Evolutionary conservation across 2,888 invertebrate species (phyloP).

Genomic region (Aleiodes alternator): DNA sequence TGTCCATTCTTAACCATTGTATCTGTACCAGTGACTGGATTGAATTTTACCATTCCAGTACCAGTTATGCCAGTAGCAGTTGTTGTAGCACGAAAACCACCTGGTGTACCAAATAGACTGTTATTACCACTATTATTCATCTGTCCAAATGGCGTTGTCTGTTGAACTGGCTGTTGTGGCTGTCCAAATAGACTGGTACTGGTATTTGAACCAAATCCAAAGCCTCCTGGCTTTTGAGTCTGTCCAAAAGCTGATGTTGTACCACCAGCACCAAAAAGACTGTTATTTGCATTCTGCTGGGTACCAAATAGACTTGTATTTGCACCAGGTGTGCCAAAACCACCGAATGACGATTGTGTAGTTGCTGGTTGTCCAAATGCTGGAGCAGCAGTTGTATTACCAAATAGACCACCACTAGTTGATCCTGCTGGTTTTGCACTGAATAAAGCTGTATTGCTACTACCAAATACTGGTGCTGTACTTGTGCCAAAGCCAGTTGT

Average conservation of each 20-base stretch:
- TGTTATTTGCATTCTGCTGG: conserved; percentile 78
- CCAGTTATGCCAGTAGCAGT: conserved; percentile 78
- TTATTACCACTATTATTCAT: conserved; percentile 76
- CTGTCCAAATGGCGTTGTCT: conserved; percentile 76
- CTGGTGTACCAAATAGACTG: conserved; percentile 73
- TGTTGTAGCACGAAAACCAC: conserved; percentile 67
- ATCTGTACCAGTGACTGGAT: conserved; percentile 91
- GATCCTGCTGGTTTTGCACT: conserved; percentile 76
- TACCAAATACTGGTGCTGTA: conserved; percentile 83
- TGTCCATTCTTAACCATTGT: conserved; percentile 93
- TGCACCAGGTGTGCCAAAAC: conserved; percentile 72
- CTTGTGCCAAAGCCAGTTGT: conserved; percentile 80
- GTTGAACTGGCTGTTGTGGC: conserved; percentile 71
- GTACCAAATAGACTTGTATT: conserved; percentile 73
- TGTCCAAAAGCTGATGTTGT: conserved; percentile 82
- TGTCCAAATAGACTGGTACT: conserved; percentile 82
- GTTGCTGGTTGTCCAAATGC: conserved; percentile 82
- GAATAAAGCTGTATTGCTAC: conserved; percentile 77
- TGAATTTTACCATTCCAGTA: conserved; percentile 88
- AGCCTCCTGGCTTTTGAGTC: conserved; percentile 78
- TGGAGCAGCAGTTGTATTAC: conserved; percentile 79
- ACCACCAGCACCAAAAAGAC: conserved; percentile 79
- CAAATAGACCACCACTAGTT: conserved; percentile 79
- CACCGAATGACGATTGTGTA: conserved; percentile 76
- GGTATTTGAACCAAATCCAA: conserved; percentile 79